Percentiles rank a stretch among this genome's conserved stretches.
phyloP scores from a whole-genome alignment of 2,888 invertebrate genomes.

The Habroteleia sp. region DNA sequence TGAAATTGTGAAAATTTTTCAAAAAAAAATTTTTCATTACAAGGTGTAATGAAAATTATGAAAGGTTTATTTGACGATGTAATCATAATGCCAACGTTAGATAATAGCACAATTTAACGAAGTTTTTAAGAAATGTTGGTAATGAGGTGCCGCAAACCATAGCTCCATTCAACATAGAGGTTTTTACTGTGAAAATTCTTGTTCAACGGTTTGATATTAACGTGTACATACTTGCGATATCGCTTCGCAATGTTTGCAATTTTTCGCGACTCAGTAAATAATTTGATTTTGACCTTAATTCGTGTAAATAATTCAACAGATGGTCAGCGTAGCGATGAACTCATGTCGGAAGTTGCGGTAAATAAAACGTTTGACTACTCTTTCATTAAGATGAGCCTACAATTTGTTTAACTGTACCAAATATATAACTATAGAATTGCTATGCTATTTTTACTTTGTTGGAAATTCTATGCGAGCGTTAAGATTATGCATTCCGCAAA shows the following conservation, averaged over 20 bases:
- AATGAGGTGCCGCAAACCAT: slow-evolving; percentile 18
- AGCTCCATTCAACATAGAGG: too few species aligned
- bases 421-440: slow-evolving; percentile 33
- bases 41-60: too few species aligned
- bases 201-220: too few species aligned
- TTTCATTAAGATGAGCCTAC: slow-evolving; percentile 38
- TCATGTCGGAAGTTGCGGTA: slow-evolving; percentile 47
- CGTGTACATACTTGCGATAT: too few species aligned
- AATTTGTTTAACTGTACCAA: slow-evolving; percentile 47
- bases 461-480: slow-evolving; percentile 2
- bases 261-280: too few species aligned
- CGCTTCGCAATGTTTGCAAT: too few species aligned
- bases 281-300: slow-evolving; percentile 44
- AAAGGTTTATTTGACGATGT: too few species aligned
- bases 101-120: slow-evolving; percentile 11
- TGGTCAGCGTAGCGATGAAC: slow-evolving; percentile 40
- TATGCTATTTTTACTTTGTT: slow-evolving; percentile 19
- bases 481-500: neutral
- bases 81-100: slow-evolving; percentile 1
- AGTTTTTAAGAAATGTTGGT: slow-evolving; percentile 20
- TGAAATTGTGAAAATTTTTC: too few species aligned
- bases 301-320: slow-evolving; percentile 46
- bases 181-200: too few species aligned
- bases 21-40: too few species aligned
- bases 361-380: slow-evolving; percentile 45